These are phyloP conservation scores for Steromphala cineraria DNA, from an alignment of 2,888 invertebrate genomes.

Conservation along the genomic window DNA sequence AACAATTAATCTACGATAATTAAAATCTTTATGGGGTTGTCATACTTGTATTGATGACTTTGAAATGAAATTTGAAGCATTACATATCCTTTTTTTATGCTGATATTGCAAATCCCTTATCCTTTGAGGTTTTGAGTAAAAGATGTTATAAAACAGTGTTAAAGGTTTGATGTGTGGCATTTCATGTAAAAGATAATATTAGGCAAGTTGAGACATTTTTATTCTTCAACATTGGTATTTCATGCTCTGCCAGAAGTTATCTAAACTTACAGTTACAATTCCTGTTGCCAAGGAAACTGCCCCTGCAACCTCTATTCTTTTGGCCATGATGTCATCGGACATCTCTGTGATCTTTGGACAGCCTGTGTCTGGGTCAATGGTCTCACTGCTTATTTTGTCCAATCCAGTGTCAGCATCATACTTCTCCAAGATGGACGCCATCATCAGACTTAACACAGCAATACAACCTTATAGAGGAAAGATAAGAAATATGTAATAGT, in stretches of 20 bases:
- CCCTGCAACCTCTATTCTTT: constrained; percentile 47
- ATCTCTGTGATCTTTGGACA: not conserved
- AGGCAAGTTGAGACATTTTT: too few species aligned
- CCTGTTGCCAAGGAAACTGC: constrained; percentile 49
- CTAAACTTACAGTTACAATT: constrained; percentile 39
- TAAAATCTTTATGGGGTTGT: not conserved
- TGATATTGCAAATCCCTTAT: too few species aligned
- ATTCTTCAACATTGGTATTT: too few species aligned
- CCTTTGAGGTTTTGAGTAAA: too few species aligned
- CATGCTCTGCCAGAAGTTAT: not conserved
- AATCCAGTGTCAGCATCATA: constrained; percentile 28
- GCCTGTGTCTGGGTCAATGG: not conserved
- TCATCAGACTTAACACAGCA: constrained; percentile 46
- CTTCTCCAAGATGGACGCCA: constrained; percentile 41
- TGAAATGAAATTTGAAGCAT: too few species aligned
- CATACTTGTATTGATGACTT: too few species aligned
- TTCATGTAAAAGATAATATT: not conserved
- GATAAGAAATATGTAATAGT: too few species aligned
- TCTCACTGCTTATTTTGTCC: not conserved
- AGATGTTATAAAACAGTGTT: too few species aligned
- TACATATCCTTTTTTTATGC: too few species aligned
- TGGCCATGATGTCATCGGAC: not conserved
- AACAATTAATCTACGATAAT: not conserved
- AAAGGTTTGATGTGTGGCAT: too few species aligned
- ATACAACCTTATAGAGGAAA: constrained; percentile 33